Base-by-base conservation (phyloP, 2,113 vertebrate species). In the Muntiacus muntjak region DNA sequence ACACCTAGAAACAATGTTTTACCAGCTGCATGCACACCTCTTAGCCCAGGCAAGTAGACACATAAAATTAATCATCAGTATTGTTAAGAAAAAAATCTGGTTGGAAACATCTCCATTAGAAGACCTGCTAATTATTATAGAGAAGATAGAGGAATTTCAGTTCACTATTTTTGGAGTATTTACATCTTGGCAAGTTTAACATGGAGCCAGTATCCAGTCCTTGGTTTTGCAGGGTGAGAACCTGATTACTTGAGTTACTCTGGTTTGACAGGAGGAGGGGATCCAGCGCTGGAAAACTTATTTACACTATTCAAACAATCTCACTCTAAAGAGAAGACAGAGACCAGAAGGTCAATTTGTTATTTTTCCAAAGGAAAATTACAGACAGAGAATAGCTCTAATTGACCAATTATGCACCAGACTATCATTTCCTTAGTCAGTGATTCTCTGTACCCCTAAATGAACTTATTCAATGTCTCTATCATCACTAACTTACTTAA, bases 341-440 rank as follows among this genome's bases (percentile, higher is more conserved):
- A 92, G 36, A 85, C 15, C 7, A 36, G 16, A 78, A 76, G 12
- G 7, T 28, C 30, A 81, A 58, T 45, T 62, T 93, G 13, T 26
- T 93, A 78, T 76, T 85, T 96, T 97, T 93, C 33, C 52, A 91
- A 54, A 17, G n/a, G 58, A 91, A 26, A 92, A 64, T 86, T 78
- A 47, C 17, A 78, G 60, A 89, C n/a, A 91, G 21, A 6, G 8
- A 71, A 58, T 82, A 88, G 5, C 6, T 33, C 50, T 84, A 26
- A 5, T 33, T 78, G n/a, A 30, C 64, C 40, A 82, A 52, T 55
- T 74, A 58, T 10, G 47, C 54, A 36, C 17, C 0, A 60, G n/a
- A 95, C 67, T 85, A 82, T 79, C 8, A 74, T 71, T 85, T 82
- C n/a, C 54, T 92, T 82, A 30, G 74, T 62, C 12, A 57, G 28